Conservation (phyloP, 2,113 vertebrate genomes). For the pig (Sus scrofa) region DNA sequence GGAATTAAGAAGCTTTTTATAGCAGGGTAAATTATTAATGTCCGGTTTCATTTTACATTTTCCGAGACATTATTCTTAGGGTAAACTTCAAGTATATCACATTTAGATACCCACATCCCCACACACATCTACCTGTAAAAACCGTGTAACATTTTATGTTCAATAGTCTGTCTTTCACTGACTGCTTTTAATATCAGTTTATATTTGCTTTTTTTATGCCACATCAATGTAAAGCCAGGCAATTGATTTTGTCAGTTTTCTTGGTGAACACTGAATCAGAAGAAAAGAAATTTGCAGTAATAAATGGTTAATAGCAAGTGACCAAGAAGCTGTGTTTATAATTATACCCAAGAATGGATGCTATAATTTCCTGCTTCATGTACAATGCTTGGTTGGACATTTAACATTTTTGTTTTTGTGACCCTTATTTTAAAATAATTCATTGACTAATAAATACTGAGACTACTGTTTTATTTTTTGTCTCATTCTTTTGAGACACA, state of each 20-base stretch:
- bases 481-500: not conserved
- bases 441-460: not conserved
- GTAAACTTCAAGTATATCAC: not conserved
- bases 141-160: not conserved
- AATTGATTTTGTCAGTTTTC: not conserved
- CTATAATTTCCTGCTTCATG: not conserved
- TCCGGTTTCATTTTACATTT: not conserved
- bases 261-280: not conserved
- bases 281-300: not conserved
- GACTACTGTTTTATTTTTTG: not conserved
- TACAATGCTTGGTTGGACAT: not conserved
- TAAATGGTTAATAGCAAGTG: not conserved
- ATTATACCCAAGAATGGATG: not conserved
- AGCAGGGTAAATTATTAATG: not conserved
- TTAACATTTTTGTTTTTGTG: not conserved
- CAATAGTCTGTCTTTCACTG: not conserved
- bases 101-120: not conserved
- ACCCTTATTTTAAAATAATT: not conserved
- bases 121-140: not conserved
- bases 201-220: not conserved
- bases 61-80: not conserved
- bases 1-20: slow-evolving; percentile 38
- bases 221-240: not conserved
- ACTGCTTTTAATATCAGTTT: not conserved
- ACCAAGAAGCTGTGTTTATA: not conserved